Percentiles rank a stretch among this genome's conserved stretches.
These are phyloP conservation scores for Spinus pinus DNA, from an alignment of 2,797 vertebrate species.

Conservation along the genomic window DNA sequence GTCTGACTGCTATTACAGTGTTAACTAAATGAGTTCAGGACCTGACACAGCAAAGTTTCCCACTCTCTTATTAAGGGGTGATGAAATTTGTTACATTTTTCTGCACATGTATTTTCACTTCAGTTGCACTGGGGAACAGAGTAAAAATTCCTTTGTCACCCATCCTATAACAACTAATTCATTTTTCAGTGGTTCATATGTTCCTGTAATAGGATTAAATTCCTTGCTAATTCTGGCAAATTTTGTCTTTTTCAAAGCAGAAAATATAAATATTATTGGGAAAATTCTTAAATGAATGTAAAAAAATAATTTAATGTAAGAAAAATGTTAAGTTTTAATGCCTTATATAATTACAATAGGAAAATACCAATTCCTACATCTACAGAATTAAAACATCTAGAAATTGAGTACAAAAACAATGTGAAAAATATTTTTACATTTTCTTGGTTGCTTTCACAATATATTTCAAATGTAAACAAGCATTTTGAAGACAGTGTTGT, in stretches of 20 bases:
- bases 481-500: neutral
- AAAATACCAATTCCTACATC: neutral
- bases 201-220: neutral
- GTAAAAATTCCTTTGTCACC: neutral
- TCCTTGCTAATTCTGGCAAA: neutral
- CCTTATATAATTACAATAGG: neutral
- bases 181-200: neutral
- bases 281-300: neutral
- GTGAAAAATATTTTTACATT: neutral
- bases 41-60: neutral
- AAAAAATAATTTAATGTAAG: neutral
- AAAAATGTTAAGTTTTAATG: slow-evolving; percentile 23
- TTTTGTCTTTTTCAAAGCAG: neutral
- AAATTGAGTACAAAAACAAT: neutral
- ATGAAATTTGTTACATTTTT: neutral
- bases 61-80: neutral
- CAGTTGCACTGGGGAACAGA: neutral
- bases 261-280: neutral
- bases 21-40: neutral
- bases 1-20: neutral
- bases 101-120: neutral
- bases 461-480: neutral
- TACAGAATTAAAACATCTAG: neutral
- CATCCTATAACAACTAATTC: neutral
- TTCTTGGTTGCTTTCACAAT: slow-evolving; percentile 14